These are phyloP conservation scores for Ceratina japonica DNA, from an alignment of 1,140 invertebrate genomes.

Conservation along the genomic window DNA sequence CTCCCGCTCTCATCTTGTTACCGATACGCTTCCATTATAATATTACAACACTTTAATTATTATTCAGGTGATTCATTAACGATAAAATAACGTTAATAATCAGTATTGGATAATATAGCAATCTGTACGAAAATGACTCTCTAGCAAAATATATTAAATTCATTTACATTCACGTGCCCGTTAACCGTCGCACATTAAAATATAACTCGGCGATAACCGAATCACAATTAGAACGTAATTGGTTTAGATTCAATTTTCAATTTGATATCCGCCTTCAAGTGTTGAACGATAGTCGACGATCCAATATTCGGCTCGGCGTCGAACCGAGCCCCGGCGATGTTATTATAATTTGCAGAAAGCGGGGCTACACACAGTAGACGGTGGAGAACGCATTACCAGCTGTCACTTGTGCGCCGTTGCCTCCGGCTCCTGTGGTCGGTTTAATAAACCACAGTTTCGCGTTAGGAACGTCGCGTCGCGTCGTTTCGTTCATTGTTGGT, in stretches of 20 bases:
- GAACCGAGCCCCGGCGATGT: neutral
- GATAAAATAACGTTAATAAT: neutral
- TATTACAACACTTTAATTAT: constrained; percentile 34
- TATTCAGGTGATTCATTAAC: constrained; percentile 16
- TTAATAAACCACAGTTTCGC: constrained; percentile 42
- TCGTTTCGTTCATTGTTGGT: constrained; percentile 32
- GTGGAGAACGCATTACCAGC: neutral
- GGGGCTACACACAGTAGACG: neutral
- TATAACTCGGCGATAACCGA: neutral
- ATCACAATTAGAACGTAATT: neutral
- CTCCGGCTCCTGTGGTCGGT: neutral
- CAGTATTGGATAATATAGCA: constrained; percentile 15
- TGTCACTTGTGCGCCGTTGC: neutral
- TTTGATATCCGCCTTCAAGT: neutral
- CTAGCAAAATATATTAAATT: too few species aligned
- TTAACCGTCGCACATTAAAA: neutral
- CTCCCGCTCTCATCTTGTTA: constrained; percentile 5
- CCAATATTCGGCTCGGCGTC: neutral
- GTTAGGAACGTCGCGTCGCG: constrained; percentile 15
- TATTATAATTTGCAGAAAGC: neutral
- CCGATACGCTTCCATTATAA: constrained; percentile 14
- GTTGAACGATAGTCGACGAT: neutral
- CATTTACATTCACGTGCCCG: neutral
- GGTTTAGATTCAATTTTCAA: too few species aligned
- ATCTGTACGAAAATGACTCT: neutral